phyloP scores from a whole-genome alignment of 2,113 vertebrate species.

The Strix aluco region DNA sequence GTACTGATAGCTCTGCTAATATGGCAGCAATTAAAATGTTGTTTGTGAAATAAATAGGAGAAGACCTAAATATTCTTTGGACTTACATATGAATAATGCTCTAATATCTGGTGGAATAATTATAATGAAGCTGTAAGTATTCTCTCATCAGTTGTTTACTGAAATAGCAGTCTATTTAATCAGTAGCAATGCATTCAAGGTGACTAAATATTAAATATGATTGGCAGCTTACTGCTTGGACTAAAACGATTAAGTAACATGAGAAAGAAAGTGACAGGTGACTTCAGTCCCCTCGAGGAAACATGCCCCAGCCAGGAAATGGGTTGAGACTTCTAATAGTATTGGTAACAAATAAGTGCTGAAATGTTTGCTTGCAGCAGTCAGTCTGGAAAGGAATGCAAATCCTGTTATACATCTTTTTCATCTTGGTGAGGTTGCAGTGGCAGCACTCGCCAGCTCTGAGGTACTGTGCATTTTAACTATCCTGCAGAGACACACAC shows the following conservation, averaged over 20 bases:
- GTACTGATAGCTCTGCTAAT: conserved; percentile 57
- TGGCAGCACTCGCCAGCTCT: conserved; percentile 53
- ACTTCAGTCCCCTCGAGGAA: conserved; percentile 73
- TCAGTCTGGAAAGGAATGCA: conserved; percentile 76
- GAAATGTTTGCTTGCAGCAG: conserved; percentile 77
- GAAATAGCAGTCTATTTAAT: conserved; percentile 74
- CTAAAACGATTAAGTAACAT: conserved; percentile 84
- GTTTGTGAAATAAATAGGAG: conserved; percentile 64
- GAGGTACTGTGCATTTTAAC: conserved; percentile 47
- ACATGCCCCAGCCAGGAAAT: conserved; percentile 74
- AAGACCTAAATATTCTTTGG: conserved; percentile 72
- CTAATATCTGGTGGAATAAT: conserved; percentile 73
- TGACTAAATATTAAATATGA: conserved; percentile 77
- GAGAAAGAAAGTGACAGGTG: conserved; percentile 79
- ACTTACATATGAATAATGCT: conserved; percentile 64
- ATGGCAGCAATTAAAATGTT: conserved; percentile 66
- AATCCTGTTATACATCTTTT: conserved; percentile 83
- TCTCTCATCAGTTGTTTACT: conserved; percentile 76
- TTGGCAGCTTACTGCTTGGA: conserved; percentile 75
- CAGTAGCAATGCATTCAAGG: conserved; percentile 75
- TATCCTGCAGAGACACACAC: background rate
- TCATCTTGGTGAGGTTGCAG: conserved; percentile 73
- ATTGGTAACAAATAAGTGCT: conserved; percentile 76
- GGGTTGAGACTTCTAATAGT: conserved; percentile 73
- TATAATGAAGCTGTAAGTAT: conserved; percentile 77